Conservation (phyloP, 2,797 vertebrate species). For the Dipus sagitta region DNA sequence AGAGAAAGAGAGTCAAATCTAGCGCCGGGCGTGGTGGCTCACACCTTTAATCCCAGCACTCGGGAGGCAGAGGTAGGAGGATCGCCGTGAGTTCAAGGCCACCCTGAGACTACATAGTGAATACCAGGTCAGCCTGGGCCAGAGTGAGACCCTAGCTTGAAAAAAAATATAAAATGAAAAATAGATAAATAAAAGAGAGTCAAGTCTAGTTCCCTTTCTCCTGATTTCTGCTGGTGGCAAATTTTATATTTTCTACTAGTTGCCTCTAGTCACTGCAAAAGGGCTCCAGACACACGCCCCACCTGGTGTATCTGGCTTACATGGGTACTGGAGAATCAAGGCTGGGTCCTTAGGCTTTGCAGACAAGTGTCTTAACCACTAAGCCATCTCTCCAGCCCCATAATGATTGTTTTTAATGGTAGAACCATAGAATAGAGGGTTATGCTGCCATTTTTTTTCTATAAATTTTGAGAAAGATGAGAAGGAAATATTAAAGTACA, state of each 20-base stretch:
- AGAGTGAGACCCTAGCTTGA: no score
- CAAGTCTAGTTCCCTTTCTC: neutral
- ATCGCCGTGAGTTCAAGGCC: no score
- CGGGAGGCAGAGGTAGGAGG: no score
- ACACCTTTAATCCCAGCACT: no score
- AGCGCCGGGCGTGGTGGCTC: neutral
- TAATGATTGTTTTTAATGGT: neutral
- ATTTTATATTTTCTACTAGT: neutral
- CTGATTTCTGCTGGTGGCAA: neutral
- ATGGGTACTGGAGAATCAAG: no score
- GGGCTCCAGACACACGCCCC: no score
- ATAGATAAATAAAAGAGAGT: neutral
- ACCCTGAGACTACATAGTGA: no score
- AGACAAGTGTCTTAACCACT: no score
- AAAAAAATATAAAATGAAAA: no score
- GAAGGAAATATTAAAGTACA: constrained; percentile 63
- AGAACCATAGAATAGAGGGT: neutral
- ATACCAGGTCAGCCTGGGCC: no score
- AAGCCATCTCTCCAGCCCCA: neutral
- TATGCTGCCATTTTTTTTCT: neutral
- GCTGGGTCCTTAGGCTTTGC: no score
- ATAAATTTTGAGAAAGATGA: neutral
- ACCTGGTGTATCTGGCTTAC: no score
- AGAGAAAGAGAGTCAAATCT: neutral
- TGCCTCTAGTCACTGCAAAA: neutral